Conservation (phyloP, 2,113 vertebrate genomes). For the Andinoacara biseriatus region DNA sequence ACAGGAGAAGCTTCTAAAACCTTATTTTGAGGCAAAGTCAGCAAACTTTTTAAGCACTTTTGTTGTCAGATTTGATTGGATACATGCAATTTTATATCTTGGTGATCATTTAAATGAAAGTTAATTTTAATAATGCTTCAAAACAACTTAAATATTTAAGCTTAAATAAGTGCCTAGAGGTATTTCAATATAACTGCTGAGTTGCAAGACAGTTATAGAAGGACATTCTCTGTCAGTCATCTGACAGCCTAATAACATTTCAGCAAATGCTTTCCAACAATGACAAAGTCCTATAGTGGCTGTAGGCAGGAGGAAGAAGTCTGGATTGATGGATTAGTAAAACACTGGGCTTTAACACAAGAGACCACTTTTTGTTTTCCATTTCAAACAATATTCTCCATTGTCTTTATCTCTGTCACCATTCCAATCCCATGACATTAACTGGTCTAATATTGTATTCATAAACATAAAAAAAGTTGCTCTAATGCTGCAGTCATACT, state of each 20-base stretch:
- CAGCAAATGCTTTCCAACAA: not conserved
- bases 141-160: too few relatives aligned
- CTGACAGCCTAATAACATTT: not conserved
- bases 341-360: not conserved
- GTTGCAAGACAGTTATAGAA: not conserved
- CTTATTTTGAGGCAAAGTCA: not conserved
- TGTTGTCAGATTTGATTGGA: rapidly evolving
- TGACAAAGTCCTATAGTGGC: not conserved
- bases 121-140: not conserved
- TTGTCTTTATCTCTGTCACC: too few relatives aligned
- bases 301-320: not conserved
- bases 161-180: not conserved
- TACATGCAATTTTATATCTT: not conserved
- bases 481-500: not conserved
- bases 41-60: not conserved
- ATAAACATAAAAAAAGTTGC: not conserved
- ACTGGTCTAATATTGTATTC: not conserved
- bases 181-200: not conserved
- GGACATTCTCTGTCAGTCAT: not conserved
- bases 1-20: not conserved
- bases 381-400: too few relatives aligned
- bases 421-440: too few relatives aligned
- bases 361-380: not conserved
- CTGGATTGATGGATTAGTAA: not conserved
- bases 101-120: not conserved